Conservation (phyloP, 2,797 vertebrate species). For the Neostethus bicornis region DNA sequence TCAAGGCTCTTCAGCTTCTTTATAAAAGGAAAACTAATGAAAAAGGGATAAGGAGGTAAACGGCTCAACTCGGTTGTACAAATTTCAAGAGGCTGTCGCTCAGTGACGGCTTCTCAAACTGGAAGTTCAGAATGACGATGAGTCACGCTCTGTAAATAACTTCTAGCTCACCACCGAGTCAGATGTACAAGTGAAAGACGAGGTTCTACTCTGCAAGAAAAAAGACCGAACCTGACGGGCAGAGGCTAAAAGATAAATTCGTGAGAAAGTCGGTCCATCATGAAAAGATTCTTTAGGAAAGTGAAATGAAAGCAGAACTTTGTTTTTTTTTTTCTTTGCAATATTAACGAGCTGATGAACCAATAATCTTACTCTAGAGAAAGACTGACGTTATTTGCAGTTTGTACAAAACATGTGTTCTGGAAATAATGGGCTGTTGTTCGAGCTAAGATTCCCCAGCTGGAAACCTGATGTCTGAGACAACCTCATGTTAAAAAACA, state of each 20-base stretch:
- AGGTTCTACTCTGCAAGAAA: background rate
- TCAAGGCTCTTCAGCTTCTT: background rate
- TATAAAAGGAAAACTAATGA: background rate
- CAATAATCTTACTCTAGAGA: no score
- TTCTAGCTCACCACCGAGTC: background rate
- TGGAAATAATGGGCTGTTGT: no score
- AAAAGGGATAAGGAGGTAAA: background rate
- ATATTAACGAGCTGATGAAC: slow-evolving; percentile 3
- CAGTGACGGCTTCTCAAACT: slow-evolving; percentile 7
- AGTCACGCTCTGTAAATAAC: background rate
- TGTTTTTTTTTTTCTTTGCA: slow-evolving; percentile 17
- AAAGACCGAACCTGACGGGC: slow-evolving; percentile 1
- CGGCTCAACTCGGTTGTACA: background rate
- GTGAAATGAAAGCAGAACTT: slow-evolving; percentile 19
- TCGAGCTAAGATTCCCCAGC: no score
- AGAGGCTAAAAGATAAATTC: slow-evolving; percentile 24
- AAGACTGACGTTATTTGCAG: no score
- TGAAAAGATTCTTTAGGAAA: slow-evolving; percentile 21
- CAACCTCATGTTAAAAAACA: no score
- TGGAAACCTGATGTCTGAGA: no score
- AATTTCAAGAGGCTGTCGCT: background rate
- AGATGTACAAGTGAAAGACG: slow-evolving; percentile 29
- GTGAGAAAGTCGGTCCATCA: slow-evolving; percentile 11
- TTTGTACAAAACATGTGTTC: no score
- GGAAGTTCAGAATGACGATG: slow-evolving; percentile 2